Base-by-base conservation (phyloP, 2,888 invertebrate species). In the Cancer borealis region DNA sequence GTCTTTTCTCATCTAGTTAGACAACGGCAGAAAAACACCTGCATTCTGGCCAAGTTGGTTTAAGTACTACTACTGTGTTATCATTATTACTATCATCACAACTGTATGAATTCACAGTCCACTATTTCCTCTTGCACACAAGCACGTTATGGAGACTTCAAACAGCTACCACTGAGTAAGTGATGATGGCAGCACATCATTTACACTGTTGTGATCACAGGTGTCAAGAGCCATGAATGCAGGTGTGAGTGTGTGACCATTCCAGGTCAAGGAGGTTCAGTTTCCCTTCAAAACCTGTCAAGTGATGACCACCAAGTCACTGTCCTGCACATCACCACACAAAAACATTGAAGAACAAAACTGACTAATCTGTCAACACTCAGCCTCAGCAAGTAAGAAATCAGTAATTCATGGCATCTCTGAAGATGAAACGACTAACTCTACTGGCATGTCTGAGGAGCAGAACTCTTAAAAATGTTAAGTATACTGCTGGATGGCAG, bases 331-430 rank as follows among this genome's bases (percentile, higher is more conserved):
- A 30, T 26, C 79, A 30, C 79, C 79, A 79, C 79, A 79, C 30
- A 30, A 26, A 39, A 79, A 79, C 79, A 79, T 30, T 30, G 79
- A 79, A 79, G 79, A 79, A 79, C 79, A 30, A 79, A 79, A 79
- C 79, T 79, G 21, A 79, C 79, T 79, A 79, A 79, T 79, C 30
- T 79, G 26, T 79, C 79, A 79, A 79, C 79, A 79, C 30, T 79
- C 79, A 79, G 79, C 79, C 79, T 79, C 30, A 79, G 79, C 79
- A 79, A 79, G 79, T 79, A 79, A 79, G 79, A 79, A 79, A 79
- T 79, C 12, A 79, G 26, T 79, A 30, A 79, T 79, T 79, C 79
- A 79, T 30, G 79, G 79, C 79, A 79, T 79, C 30, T 79, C 79
- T 30, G 79, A 79, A 79, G 79, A 79, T 79, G 26, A 79, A 79